These are phyloP conservation scores for Ibycter americanus DNA, from an alignment of 2,797 vertebrate genomes.

Conservation along the genomic window DNA sequence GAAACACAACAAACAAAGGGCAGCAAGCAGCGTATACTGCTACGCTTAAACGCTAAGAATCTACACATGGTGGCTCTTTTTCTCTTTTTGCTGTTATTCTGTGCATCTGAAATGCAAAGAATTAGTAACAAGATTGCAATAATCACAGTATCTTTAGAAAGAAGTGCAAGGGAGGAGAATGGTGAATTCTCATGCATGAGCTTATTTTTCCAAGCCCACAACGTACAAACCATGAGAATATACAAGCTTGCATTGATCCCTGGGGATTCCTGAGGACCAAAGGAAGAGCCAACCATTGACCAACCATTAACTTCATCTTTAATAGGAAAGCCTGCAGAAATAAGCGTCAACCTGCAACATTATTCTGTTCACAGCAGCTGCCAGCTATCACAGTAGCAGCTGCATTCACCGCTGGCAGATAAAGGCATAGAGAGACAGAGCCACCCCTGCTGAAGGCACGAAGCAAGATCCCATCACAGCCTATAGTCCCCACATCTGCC, in stretches of 20 bases:
- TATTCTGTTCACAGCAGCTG: neutral
- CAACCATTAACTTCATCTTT: neutral
- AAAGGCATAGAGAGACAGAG: neutral
- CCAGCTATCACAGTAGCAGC: neutral
- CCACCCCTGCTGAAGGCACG: neutral
- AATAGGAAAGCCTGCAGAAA: neutral
- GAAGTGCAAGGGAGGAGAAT: neutral
- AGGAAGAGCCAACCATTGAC: neutral
- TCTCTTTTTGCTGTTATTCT: neutral
- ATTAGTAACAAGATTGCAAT: neutral
- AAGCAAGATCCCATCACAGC: neutral
- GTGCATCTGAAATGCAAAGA: neutral
- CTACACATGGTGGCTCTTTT: rapidly evolving
- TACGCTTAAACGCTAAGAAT: neutral
- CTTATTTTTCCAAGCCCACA: neutral
- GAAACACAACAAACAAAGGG: neutral
- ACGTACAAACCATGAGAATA: neutral
- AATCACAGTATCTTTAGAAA: neutral
- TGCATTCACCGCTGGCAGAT: neutral
- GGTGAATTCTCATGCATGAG: neutral
- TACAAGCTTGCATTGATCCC: neutral
- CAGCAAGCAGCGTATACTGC: neutral
- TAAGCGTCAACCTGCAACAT: neutral
- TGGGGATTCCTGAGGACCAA: neutral
- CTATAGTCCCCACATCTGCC: neutral